These are phyloP conservation scores for Antrozous pallidus DNA, from an alignment of 2,797 vertebrate species.

Conservation along the genomic window DNA sequence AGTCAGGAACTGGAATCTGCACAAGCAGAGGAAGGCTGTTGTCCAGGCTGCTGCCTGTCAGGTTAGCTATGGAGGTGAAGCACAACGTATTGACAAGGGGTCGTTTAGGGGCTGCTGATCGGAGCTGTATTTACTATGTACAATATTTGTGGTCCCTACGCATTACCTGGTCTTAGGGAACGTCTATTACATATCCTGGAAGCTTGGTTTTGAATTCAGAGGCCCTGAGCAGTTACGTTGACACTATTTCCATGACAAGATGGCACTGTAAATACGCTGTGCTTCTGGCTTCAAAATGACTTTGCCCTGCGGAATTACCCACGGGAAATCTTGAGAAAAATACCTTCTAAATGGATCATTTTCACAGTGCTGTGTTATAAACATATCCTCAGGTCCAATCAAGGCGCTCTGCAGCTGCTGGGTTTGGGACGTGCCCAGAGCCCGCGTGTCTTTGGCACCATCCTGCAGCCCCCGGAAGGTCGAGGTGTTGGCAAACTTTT, in stretches of 20 bases:
- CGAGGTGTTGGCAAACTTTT: not conserved
- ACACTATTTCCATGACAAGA: not conserved
- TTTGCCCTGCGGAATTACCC: not conserved
- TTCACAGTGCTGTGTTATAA: not conserved
- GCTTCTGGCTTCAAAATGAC: not conserved
- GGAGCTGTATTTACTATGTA: rapidly evolving
- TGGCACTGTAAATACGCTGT: not conserved
- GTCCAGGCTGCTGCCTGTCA: not conserved
- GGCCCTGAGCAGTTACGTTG: not conserved
- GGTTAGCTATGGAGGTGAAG: too few relatives aligned
- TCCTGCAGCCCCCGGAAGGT: not conserved
- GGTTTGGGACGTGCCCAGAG: not conserved
- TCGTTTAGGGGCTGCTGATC: rapidly evolving
- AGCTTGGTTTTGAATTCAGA: not conserved
- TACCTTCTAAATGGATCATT: not conserved
- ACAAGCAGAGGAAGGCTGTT: not conserved
- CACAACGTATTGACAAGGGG: not conserved
- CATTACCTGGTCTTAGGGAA: not conserved
- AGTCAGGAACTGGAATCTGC: not conserved
- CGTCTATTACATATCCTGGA: rapidly evolving
- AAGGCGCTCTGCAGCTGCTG: not conserved
- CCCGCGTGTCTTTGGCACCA: rapidly evolving
- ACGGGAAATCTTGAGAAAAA: constrained; percentile 17
- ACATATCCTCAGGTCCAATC: not conserved
- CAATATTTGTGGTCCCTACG: not conserved